Evolutionary conservation across 2,113 vertebrate species (phyloP), one percentile per base, ranked within the genome.

Genomic region (Oenanthe melanoleuca): DNA sequence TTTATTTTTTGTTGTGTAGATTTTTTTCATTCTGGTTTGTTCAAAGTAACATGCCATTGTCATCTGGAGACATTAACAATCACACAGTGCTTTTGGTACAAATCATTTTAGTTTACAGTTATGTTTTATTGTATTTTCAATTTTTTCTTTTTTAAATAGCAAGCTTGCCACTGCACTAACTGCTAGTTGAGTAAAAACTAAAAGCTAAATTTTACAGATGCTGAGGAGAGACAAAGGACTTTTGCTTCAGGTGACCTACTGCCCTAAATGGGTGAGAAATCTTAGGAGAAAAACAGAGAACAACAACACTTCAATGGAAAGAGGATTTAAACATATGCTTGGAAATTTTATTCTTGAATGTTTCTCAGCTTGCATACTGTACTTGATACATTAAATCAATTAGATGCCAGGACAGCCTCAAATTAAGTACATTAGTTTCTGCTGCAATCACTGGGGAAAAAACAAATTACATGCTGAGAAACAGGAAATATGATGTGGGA

Each of bases 331-430:
- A 50, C 45, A 77, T 61, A 71, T 16, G 44, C 40, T 83, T 61
- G 88, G 49, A 87, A 88, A 91, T 96, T 96, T 93, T 47, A 80
- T 85, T 94, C 67, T 93, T 91, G 50, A 95, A 77, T 88, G 40
- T 88, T 91, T 87, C 70, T 91, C 82, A 60, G 84, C 75, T 84
- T 53, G 40, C 3, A 17, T 33, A 80, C n/a, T 80, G 40, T 49
- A 72, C 29, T 95, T 92, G 61, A 90, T 83, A 96, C 33, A 86
- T 73, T 40, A 93, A 95, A 94, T 77, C 42, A 85, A 84, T 95
- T 53, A 96, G 37, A 94, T 90, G 77, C 75, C 52, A 93, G 42
- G 64, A 83, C n/a, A 60, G 38, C 28, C 65, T 92, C n/a, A 73
- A 6, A 94, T 44, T 73, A 97, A 63, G 47, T 49, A 86, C 7